Evolutionary conservation across 2,113 vertebrate species (phyloP), one percentile per base, ranked within the genome.

Genomic region (Lophius piscatorius): DNA sequence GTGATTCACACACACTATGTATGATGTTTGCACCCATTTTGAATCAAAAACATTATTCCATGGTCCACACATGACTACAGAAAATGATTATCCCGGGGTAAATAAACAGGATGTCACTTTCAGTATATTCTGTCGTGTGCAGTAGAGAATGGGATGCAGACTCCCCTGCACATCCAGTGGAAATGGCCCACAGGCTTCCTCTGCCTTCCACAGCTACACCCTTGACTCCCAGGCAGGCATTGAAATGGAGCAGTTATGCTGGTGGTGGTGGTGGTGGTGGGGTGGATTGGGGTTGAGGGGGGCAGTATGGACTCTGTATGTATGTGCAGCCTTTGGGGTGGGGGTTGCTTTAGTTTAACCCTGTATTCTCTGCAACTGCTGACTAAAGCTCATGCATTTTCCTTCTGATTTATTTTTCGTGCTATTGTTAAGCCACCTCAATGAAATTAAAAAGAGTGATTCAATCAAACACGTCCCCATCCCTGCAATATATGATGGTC

Each of bases 181-280:
- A 76, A 73, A 69, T 66, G 87, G 80, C 83, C 87, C 66, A 78
- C 83, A 70, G 87, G 85, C 81, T 74, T 21, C 74, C 51, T 48
- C 75, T 63, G 72, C 72, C 66, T 70, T 70, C 76, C 57, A 62
- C 76, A 61, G 70, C 76, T 69, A 69, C 78, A 86, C 84, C 82
- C 81, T 63, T 78, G 76, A 85, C 86, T 81, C 80, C 73, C 74
- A 87, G 83, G 80, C 83, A 87, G 65, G 76, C 82, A 83, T 85
- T 85, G 84, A 87, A 87, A 88, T 86, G 81, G 86, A 83, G 72
- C 78, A 67, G 60, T 74, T 78, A 48, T 62, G 65, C 52, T 60
- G 68, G 39, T 60, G 68, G 39, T 55, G 63, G 44, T 70, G 70
- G 48, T 48, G 54, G n/a, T n/a, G n/a, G n/a, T n/a, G n/a, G n/a